These are phyloP conservation scores for Sarcoramphus papa DNA, from an alignment of 2,797 vertebrate species.

Conservation along the genomic window DNA sequence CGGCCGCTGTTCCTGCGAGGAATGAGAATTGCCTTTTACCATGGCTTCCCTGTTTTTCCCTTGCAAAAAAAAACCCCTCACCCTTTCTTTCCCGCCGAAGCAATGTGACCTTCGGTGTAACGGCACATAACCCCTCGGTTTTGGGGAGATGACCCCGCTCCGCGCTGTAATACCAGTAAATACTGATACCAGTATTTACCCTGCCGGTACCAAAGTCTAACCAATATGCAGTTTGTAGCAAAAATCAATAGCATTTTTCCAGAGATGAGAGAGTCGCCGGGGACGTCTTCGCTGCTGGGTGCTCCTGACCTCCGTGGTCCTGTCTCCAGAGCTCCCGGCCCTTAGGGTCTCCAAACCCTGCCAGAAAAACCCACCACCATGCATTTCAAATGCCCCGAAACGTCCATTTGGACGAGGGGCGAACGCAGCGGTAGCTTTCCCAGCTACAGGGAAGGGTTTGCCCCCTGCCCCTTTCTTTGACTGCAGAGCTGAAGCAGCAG, in stretches of 20 bases:
- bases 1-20: rapidly evolving
- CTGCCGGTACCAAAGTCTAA: conserved; percentile 14
- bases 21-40: neutral
- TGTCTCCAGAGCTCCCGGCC: neutral
- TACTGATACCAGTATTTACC: neutral
- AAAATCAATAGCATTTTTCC: neutral
- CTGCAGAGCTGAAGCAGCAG: neutral
- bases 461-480: too few relatives aligned
- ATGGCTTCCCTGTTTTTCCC: neutral
- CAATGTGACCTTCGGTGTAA: neutral
- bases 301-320: rapidly evolving
- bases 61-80: too few relatives aligned
- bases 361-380: neutral
- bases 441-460: neutral
- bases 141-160: neutral
- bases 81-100: neutral
- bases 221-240: rapidly evolving
- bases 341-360: neutral
- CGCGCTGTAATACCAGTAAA: neutral
- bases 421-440: rapidly evolving
- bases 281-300: neutral
- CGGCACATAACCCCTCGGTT: rapidly evolving
- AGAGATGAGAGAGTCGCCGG: neutral
- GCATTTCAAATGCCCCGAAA: rapidly evolving
- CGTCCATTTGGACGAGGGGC: rapidly evolving